phyloP scores from a whole-genome alignment of 2,888 invertebrate genomes.

The Sphaeridia pumilis region DNA sequence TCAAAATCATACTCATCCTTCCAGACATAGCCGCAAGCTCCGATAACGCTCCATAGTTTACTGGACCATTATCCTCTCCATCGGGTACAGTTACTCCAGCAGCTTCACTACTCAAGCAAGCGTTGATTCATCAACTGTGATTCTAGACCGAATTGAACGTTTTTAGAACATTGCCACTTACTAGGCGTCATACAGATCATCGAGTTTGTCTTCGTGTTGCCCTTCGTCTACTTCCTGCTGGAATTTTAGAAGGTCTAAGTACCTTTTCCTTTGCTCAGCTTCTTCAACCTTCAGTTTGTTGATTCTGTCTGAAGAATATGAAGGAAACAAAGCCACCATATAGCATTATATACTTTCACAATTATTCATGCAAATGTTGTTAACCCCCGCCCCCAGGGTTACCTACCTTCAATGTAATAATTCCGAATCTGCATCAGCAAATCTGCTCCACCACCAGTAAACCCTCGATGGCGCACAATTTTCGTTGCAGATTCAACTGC shows the following conservation, averaged over 20 bases:
- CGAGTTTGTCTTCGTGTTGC: slow-evolving; percentile 8
- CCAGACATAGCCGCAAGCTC: slow-evolving; percentile 5
- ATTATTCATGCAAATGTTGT: no score
- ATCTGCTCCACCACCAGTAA: background rate
- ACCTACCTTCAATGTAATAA: slow-evolving; percentile 11
- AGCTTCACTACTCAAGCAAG: background rate
- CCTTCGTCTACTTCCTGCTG: slow-evolving; percentile 6
- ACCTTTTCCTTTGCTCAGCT: background rate
- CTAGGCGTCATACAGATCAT: background rate
- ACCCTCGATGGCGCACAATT: slow-evolving; percentile 7
- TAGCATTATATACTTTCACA: no score
- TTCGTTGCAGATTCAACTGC: slow-evolving; percentile 11
- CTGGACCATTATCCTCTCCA: background rate
- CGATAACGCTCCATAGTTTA: background rate
- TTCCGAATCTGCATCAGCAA: slow-evolving; percentile 1
- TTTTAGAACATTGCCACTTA: background rate
- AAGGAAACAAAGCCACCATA: background rate
- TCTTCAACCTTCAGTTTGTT: slow-evolving; percentile 5
- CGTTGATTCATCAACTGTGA: no score
- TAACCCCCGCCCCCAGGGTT: no score
- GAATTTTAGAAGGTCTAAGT: slow-evolving; percentile 6
- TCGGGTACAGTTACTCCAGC: background rate
- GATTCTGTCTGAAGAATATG: slow-evolving; percentile 1
- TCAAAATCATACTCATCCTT: slow-evolving; percentile 2
- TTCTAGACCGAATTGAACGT: background rate